Percentiles rank a stretch among this genome's conserved stretches.
Conservation (phyloP, 2,113 vertebrate species). For the Capreolus pygargus region DNA sequence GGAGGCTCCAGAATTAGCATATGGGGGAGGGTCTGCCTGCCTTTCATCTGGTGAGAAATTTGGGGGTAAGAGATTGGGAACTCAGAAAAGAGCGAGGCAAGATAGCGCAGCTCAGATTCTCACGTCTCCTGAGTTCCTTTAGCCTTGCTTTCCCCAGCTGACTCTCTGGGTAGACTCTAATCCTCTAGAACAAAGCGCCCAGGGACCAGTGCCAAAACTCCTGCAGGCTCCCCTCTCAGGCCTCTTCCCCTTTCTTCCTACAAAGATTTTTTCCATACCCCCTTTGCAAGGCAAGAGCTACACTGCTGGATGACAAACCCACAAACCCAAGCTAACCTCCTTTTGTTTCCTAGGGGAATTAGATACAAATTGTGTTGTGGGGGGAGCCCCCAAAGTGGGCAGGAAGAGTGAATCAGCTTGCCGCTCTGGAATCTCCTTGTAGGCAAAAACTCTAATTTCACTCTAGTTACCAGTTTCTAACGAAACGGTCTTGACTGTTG, state of each 20-base stretch:
- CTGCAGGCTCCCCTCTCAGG: background rate
- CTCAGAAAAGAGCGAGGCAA: background rate
- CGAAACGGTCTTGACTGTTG: background rate
- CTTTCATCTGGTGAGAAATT: background rate
- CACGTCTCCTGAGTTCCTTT: background rate
- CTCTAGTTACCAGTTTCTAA: background rate
- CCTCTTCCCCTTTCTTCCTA: background rate
- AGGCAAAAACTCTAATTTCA: background rate
- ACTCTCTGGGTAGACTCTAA: conserved; percentile 6
- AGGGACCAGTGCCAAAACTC: background rate
- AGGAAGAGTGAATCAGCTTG: background rate
- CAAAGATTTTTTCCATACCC: background rate
- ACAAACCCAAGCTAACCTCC: background rate
- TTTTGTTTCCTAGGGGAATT: background rate
- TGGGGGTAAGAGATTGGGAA: too few relatives aligned
- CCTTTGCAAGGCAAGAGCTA: background rate
- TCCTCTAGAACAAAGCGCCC: background rate
- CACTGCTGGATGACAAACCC: background rate
- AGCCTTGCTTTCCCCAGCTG: background rate
- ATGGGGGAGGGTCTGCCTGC: background rate
- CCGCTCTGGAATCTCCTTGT: background rate
- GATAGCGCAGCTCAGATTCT: background rate
- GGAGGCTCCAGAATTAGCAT: background rate
- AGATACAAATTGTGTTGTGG: background rate
- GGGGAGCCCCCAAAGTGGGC: background rate